phyloP scores from a whole-genome alignment of 2,797 vertebrate species.

The Poeciliopsis gracilis region DNA sequence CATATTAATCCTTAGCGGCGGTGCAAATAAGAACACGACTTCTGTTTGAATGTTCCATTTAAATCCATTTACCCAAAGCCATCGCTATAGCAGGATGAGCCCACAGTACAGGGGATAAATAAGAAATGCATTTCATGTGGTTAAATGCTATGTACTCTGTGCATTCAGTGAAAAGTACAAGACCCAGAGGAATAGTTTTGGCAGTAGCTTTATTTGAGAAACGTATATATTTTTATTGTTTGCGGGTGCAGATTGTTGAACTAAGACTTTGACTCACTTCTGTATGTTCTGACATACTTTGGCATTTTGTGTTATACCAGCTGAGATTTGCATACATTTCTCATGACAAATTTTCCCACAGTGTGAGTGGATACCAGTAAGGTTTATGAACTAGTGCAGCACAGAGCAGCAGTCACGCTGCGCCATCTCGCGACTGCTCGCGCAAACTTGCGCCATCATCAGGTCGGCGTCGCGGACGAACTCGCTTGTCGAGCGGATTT shows the following conservation, averaged over 20 bases:
- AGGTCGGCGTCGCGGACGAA: neutral
- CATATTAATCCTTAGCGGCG: slow-evolving; percentile 40
- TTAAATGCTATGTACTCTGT: neutral
- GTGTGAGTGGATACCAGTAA: too few species aligned
- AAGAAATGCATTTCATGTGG: neutral
- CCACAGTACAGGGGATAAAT: neutral
- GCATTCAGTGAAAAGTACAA: neutral
- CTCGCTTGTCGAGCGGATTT: neutral
- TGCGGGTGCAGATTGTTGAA: neutral
- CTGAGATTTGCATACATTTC: too few species aligned
- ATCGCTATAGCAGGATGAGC: slow-evolving; percentile 1
- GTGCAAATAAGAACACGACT: slow-evolving; percentile 56
- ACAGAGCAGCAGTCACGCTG: neutral
- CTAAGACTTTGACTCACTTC: neutral
- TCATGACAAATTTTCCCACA: too few species aligned
- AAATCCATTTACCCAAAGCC: slow-evolving; percentile 43
- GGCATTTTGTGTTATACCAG: too few species aligned
- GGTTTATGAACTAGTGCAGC: too few species aligned
- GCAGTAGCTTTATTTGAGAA: neutral
- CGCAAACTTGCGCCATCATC: too few species aligned
- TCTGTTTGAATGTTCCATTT: slow-evolving; percentile 50
- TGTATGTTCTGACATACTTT: too few species aligned
- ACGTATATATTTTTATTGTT: neutral
- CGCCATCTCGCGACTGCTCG: neutral
- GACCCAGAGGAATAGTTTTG: neutral